Evolutionary conservation across 1,140 invertebrate genomes (phyloP), one percentile per base, ranked within the genome.

Genomic region (Lerema accius): DNA sequence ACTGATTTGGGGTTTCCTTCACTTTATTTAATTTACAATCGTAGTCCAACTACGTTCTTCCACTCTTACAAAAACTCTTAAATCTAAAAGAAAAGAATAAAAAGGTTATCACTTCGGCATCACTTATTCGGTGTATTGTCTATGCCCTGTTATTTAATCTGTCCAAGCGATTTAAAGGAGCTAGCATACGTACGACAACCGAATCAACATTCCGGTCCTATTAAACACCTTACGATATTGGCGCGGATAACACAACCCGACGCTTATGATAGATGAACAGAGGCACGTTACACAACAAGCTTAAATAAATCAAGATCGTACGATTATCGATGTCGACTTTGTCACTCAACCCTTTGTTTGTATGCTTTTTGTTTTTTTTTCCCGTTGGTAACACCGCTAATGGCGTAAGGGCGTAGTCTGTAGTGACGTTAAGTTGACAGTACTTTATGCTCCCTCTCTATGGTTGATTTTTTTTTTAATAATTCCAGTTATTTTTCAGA

Each of bases 281-380:
- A 67, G 69, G 66, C 61, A 58, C 45, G 63, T 68, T 51, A 67
- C 71, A 67, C 63, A 73, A 76, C 65, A 71, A 76, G 74, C 72
- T 68, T 62, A 73, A 76, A 76, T 78, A 81, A 78, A 80, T 81
- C 78, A 81, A 81, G 76, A 81, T 81, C 63, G 55, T 43, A 62
- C 59, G 78, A 78, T 78, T 78, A 77, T 79, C 74, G 70, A 55
- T 66, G 65, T 73, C 68, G 69, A 71, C 74, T 80, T 77, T 80
- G 78, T 79, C 78, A 77, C 74, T 81, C 70, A 74, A 67, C 72
- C 74, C 75, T 77, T 81, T 81, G 70, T 73, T 64, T 65, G 45
- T 67, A 42, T 32, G 35, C 67, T 49, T 69, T 68, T 74, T 69
- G 19, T 73, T 63, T 70, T 58, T 66, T 69, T 66, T 69, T 67